Conservation (phyloP, 2,888 invertebrate genomes). For the Acrocyrtus sp. region DNA sequence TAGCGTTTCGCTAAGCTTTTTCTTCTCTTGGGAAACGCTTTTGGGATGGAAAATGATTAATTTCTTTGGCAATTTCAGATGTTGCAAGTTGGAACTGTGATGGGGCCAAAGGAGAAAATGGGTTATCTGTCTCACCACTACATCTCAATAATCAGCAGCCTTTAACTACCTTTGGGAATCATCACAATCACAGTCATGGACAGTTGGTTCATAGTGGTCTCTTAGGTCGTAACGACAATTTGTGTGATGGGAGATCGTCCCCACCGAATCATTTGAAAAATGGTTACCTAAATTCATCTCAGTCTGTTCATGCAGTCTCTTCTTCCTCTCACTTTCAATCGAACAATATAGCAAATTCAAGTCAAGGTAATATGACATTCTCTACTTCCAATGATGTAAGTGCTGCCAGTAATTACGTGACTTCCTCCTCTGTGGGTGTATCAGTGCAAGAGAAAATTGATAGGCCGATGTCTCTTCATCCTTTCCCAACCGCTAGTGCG, state of each 20-base stretch:
- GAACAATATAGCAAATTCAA: constrained; percentile 53
- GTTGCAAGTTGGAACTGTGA: constrained; percentile 61
- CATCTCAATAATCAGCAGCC: constrained; percentile 61
- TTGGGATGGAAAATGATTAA: no score
- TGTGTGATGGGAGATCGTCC: constrained; percentile 46
- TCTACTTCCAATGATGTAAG: constrained; percentile 50
- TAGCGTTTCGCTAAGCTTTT: no score
- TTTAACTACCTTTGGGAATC: constrained; percentile 62
- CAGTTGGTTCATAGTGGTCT: constrained; percentile 47
- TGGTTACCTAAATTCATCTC: constrained; percentile 59
- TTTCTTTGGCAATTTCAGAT: no score
- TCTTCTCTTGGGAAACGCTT: no score
- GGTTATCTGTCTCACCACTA: constrained; percentile 55
- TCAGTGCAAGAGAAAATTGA: constrained; percentile 58
- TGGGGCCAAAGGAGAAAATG: constrained; percentile 61
- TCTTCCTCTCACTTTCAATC: constrained; percentile 59
- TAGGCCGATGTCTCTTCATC: constrained; percentile 40
- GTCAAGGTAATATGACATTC: constrained; percentile 55
- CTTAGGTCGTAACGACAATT: constrained; percentile 44
- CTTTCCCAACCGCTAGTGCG: constrained; percentile 41
- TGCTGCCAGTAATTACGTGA: constrained; percentile 41
- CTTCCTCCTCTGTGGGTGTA: constrained; percentile 34
- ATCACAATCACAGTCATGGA: constrained; percentile 56
- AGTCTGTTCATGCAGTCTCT: constrained; percentile 53
- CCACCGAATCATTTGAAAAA: constrained; percentile 57